A percentile compares a stretch with the other conserved stretches of the same genome.
phyloP scores from a whole-genome alignment of 2,888 invertebrate species.

The Trachelus stipa region DNA sequence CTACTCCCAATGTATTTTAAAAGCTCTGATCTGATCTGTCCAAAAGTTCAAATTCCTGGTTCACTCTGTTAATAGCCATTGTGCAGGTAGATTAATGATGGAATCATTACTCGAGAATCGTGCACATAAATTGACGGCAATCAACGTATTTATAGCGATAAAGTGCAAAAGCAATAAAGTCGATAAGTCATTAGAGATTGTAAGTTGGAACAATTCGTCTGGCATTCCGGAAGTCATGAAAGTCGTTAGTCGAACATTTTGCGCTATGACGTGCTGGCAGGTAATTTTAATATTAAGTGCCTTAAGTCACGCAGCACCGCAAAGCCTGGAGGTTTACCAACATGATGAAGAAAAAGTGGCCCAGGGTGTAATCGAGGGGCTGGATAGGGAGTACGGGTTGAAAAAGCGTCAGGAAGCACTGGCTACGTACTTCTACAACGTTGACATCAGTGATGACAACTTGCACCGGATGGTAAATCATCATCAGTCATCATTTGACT shows the following conservation, averaged over 20 bases:
- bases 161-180: neutral
- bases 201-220: neutral
- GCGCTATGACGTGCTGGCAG: neutral
- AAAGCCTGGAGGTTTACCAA: neutral
- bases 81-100: neutral
- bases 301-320: neutral
- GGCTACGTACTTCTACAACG: neutral
- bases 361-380: neutral
- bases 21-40: neutral
- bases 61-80: neutral
- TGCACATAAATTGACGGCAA: neutral
- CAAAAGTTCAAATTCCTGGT: neutral
- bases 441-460: neutral
- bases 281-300: neutral
- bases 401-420: neutral
- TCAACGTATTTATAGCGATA: neutral
- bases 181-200: neutral
- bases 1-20: neutral
- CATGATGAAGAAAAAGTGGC: neutral
- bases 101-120: neutral
- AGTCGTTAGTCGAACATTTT: neutral
- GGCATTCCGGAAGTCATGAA: neutral
- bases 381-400: neutral
- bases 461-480: neutral
- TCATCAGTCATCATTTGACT: neutral